These are phyloP conservation scores for Orchestes rusci DNA, from an alignment of 2,888 invertebrate species.

Conservation along the genomic window DNA sequence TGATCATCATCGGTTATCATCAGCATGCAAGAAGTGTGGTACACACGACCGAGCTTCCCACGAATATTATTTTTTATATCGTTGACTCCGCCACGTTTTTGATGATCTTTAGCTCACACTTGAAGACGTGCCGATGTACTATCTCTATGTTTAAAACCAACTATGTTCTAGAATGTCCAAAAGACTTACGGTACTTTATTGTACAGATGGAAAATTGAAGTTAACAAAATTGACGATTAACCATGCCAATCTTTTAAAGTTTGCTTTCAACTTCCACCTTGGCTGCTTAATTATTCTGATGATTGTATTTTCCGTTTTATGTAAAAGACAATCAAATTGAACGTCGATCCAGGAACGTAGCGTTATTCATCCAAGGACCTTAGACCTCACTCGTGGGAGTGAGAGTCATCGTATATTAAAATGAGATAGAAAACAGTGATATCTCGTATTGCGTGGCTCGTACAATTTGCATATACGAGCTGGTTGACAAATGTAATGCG, in stretches of 20 bases:
- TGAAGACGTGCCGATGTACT: slow-evolving; percentile 23
- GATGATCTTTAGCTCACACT: slow-evolving; percentile 25
- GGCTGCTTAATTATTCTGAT: no score
- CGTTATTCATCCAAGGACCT: slow-evolving; percentile 3
- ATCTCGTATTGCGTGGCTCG: slow-evolving; percentile 18
- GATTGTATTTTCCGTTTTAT: background rate
- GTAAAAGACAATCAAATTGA: background rate
- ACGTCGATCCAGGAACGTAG: slow-evolving; percentile 13
- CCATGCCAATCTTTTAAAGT: no score
- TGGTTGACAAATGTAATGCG: slow-evolving; percentile 22
- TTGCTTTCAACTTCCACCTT: no score
- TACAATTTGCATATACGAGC: slow-evolving; percentile 24
- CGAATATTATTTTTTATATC: slow-evolving; percentile 26
- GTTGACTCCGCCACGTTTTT: slow-evolving; percentile 22
- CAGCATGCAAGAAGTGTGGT: slow-evolving; percentile 22
- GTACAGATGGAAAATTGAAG: no score
- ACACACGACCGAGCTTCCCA: slow-evolving; percentile 20
- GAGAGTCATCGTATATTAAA: slow-evolving; percentile 23
- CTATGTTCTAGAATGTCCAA: slow-evolving; percentile 11
- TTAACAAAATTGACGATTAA: no score
- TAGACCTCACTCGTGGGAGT: slow-evolving; percentile 24
- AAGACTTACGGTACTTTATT: background rate
- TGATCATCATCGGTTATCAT: slow-evolving; percentile 17
- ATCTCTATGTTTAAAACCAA: slow-evolving; percentile 8
- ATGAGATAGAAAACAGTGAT: slow-evolving; percentile 20